Conservation (phyloP, 1,140 invertebrate species). For the Stenopsyche tienmushanensis region DNA sequence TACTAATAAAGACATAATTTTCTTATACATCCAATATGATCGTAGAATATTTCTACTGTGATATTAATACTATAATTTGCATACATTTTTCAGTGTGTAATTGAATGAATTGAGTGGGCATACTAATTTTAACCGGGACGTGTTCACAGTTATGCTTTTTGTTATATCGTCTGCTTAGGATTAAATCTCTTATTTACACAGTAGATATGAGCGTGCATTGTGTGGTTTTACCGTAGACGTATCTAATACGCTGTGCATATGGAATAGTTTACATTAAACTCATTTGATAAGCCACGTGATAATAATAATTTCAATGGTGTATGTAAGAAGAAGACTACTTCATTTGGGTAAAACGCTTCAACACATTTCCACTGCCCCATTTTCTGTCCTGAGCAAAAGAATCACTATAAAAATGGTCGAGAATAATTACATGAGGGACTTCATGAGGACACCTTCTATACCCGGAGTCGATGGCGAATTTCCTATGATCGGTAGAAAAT, state of each 20-base stretch:
- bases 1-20: too few relatives aligned
- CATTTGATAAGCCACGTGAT: conserved; percentile 27
- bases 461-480: conserved; percentile 29
- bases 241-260: conserved; percentile 15
- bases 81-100: neutral
- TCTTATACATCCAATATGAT: too few relatives aligned
- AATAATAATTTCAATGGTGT: conserved; percentile 39
- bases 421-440: conserved; percentile 32
- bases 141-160: too few relatives aligned
- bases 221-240: conserved; percentile 4
- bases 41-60: too few relatives aligned
- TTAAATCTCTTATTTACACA: neutral
- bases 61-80: too few relatives aligned
- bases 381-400: conserved; percentile 29
- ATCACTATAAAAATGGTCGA: conserved; percentile 30
- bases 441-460: conserved; percentile 26
- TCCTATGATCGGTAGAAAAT: conserved; percentile 32
- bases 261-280: conserved; percentile 11
- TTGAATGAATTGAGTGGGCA: too few relatives aligned
- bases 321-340: conserved; percentile 33
- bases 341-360: conserved; percentile 27
- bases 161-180: neutral
- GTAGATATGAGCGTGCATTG: conserved; percentile 14
- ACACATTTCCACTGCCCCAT: conserved; percentile 33
- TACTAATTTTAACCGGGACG: neutral